Evolutionary conservation across 35 echinoderm and acorn worm species (phyloP).

Genomic region (Amphiura filiformis): DNA sequence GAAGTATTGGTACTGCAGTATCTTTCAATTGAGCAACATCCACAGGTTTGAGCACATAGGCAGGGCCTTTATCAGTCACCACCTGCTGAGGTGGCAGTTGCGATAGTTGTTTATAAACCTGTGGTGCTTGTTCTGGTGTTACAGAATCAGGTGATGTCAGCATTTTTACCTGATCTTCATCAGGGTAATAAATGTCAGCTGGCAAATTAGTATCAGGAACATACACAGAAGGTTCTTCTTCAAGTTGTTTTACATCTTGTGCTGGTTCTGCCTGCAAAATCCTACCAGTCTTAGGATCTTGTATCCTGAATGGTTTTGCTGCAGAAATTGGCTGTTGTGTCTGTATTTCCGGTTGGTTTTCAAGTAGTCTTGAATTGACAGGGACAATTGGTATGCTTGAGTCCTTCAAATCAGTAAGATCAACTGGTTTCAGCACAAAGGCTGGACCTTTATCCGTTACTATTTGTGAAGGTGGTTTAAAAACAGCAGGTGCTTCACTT

Average conservation of each 20-base stretch:
- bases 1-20: neutral
- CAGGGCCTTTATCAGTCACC: conserved; percentile 33
- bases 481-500: neutral
- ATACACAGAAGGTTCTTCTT: conserved; percentile 3
- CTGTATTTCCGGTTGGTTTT: neutral
- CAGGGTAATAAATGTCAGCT: conserved; percentile 17
- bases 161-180: neutral
- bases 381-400: neutral
- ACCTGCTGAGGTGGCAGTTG: conserved; percentile 1
- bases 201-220: conserved; percentile 7
- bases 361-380: neutral
- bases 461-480: conserved; percentile 26
- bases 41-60: conserved; percentile 29
- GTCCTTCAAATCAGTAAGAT: neutral
- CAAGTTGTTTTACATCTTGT: neutral
- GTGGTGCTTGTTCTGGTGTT: neutral
- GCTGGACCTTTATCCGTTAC: conserved; percentile 56
- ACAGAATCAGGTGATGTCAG: conserved; percentile 30
- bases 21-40: neutral
- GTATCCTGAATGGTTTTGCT: neutral
- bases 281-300: neutral
- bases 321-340: neutral
- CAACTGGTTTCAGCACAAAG: conserved; percentile 34
- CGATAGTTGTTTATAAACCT: neutral
- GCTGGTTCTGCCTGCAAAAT: conserved; percentile 5